Evolutionary conservation across 2,113 vertebrate genomes (phyloP).

Genomic region (Apodemus sylvaticus): DNA sequence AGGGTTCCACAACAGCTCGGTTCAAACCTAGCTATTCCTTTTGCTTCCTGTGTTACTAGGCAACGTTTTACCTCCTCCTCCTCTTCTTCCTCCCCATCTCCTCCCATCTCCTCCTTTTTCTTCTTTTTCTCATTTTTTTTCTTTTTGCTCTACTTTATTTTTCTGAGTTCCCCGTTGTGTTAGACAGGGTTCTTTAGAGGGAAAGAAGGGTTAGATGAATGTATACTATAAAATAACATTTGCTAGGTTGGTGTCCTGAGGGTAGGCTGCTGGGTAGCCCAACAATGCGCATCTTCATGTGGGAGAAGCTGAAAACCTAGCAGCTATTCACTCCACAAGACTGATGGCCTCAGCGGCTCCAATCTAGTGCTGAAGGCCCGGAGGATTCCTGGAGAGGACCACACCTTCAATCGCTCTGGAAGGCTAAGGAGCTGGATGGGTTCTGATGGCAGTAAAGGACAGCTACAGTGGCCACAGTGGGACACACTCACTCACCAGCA

Average conservation of each 20-base stretch:
- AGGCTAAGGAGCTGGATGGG: neutral
- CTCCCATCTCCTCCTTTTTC: fast-evolving
- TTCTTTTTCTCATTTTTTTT: neutral
- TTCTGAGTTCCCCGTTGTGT: neutral
- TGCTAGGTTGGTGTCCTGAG: too few species aligned
- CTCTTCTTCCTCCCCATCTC: too few species aligned
- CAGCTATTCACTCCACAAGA: neutral
- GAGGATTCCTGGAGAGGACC: neutral
- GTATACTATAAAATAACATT: neutral
- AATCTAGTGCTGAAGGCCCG: neutral
- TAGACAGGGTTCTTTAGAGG: neutral
- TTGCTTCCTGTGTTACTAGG: neutral
- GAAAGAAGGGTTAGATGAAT: neutral
- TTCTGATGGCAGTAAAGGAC: neutral
- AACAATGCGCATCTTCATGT: neutral
- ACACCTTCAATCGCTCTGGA: neutral
- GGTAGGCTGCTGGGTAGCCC: neutral
- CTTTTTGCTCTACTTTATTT: neutral
- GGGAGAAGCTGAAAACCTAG: neutral
- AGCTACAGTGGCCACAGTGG: too few species aligned
- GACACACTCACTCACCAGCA: neutral
- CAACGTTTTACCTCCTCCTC: neutral
- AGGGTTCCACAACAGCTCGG: neutral
- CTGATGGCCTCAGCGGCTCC: neutral
- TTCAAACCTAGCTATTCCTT: neutral